Conservation (phyloP, 2,888 invertebrate genomes). For the Junonia oenone region DNA sequence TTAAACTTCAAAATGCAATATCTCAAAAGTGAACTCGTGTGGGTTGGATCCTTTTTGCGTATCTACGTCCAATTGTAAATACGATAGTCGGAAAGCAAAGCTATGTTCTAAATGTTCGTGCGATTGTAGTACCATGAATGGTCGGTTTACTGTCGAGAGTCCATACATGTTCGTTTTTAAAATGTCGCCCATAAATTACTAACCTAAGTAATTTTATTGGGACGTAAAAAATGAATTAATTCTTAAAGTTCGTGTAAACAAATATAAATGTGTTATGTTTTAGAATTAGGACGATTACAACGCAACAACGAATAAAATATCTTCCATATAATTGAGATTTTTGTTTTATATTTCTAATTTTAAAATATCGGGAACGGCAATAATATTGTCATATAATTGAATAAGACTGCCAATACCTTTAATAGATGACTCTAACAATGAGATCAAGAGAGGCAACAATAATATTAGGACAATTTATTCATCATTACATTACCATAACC, state of each 20-base stretch:
- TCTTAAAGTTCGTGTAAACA: neutral
- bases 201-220: conserved; percentile 17
- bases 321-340: too few relatives aligned
- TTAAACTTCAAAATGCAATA: too few relatives aligned
- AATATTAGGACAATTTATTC: neutral
- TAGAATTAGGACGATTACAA: neutral
- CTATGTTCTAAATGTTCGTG: neutral
- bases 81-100: too few relatives aligned
- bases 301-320: neutral
- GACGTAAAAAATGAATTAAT: neutral
- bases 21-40: too few relatives aligned
- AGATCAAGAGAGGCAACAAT: neutral
- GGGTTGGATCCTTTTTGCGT: too few relatives aligned
- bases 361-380: neutral
- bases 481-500: conserved; percentile 9
- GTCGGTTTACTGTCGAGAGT: conserved; percentile 12
- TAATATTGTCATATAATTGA: too few relatives aligned
- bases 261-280: neutral
- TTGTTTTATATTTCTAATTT: too few relatives aligned
- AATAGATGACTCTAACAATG: too few relatives aligned
- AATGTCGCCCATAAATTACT: conserved; percentile 23
- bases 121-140: neutral
- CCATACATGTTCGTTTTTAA: conserved; percentile 19
- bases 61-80: too few relatives aligned
- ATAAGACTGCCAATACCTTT: too few relatives aligned